Percentiles rank a stretch among this genome's conserved stretches.
These are phyloP conservation scores for Terrapene triunguis DNA, from an alignment of 2,113 vertebrate genomes.

Conservation along the genomic window DNA sequence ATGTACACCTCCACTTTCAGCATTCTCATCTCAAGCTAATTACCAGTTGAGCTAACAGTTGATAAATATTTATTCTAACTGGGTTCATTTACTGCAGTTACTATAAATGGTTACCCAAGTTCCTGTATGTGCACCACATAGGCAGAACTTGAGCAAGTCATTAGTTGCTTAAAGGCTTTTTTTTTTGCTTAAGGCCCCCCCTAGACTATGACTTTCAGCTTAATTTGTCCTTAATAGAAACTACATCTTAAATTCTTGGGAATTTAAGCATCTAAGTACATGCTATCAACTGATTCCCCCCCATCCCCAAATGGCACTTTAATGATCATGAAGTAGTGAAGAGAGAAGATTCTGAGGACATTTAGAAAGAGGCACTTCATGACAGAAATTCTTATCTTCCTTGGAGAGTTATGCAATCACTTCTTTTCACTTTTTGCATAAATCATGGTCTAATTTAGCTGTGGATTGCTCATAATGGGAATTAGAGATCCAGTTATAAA, in stretches of 20 bases:
- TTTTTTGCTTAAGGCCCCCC: constrained; percentile 55
- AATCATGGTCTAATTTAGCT: constrained; percentile 73
- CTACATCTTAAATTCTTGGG: constrained; percentile 51
- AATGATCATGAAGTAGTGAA: constrained; percentile 44
- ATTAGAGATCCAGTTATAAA: constrained; percentile 51
- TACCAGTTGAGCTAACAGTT: constrained; percentile 58
- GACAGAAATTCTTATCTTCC: constrained; percentile 41
- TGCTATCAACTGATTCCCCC: constrained; percentile 54
- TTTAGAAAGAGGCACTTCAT: constrained; percentile 40
- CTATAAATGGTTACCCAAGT: constrained; percentile 39
- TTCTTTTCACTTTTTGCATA: constrained; percentile 68
- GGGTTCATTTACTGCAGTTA: constrained; percentile 50
- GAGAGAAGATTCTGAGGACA: constrained; percentile 33
- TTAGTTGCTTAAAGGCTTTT: constrained; percentile 62
- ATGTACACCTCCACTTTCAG: neutral
- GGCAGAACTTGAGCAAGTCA: constrained; percentile 56
- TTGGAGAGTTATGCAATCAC: constrained; percentile 56
- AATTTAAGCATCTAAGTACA: constrained; percentile 56
- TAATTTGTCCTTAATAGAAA: constrained; percentile 72
- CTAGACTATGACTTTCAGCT: constrained; percentile 61
- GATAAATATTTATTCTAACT: constrained; percentile 62
- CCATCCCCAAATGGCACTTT: constrained; percentile 53
- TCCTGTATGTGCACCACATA: constrained; percentile 1
- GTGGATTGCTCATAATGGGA: constrained; percentile 51
- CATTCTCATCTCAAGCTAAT: constrained; percentile 42